phyloP scores from a whole-genome alignment of 1,140 invertebrate genomes.

The Ylistrum balloti region DNA sequence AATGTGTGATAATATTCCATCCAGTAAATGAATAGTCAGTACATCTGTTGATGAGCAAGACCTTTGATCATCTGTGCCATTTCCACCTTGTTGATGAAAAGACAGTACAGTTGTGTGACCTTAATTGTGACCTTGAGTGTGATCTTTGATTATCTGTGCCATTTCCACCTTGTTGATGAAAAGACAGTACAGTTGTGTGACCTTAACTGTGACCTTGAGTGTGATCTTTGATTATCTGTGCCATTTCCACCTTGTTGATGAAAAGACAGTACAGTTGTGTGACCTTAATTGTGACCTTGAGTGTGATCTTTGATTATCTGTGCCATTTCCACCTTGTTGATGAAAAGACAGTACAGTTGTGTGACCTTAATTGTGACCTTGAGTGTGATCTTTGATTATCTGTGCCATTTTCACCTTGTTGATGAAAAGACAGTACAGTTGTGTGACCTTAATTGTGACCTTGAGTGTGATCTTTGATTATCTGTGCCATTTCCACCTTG shows the following conservation, averaged over 20 bases:
- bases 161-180: background rate
- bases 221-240: too few species aligned
- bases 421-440: background rate
- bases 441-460: background rate
- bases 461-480: background rate
- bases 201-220: background rate
- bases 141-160: too few species aligned
- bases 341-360: background rate
- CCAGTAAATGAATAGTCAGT: too few species aligned
- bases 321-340: too few species aligned
- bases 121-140: background rate
- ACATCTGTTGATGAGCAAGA: too few species aligned
- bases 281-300: background rate
- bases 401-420: background rate
- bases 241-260: too few species aligned
- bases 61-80: too few species aligned
- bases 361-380: background rate
- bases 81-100: too few species aligned
- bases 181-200: background rate
- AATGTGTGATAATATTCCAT: too few species aligned
- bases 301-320: too few species aligned
- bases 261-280: background rate
- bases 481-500: background rate
- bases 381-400: background rate
- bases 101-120: background rate